Percentiles rank a stretch among this genome's conserved stretches.
Evolutionary conservation across 2,113 vertebrate species (phyloP).

Genomic region (Lophotis ruficrista): DNA sequence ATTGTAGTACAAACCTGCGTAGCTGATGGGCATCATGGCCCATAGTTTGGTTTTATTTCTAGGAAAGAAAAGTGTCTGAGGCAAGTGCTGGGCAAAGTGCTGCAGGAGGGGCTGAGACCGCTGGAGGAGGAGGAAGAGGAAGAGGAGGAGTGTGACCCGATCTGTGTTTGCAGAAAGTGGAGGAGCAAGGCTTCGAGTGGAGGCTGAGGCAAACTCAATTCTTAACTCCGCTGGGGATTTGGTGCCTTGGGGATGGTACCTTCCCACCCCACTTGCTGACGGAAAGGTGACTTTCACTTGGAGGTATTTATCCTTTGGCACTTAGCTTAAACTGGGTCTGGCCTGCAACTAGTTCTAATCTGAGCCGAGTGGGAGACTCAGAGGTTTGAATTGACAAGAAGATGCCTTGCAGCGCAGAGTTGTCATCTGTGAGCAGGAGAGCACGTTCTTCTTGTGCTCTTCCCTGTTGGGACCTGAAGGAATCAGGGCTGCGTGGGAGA

Average conservation of each 20-base stretch:
- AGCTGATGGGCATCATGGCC: not conserved
- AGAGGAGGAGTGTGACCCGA: not conserved
- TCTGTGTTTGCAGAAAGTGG: not conserved
- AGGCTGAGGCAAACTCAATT: not conserved
- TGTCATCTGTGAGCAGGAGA: not conserved
- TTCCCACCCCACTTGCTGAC: not conserved
- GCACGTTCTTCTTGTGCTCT: not conserved
- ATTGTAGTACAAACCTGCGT: not conserved
- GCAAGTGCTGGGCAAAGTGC: not conserved
- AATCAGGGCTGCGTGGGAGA: accelerated
- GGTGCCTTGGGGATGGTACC: not conserved
- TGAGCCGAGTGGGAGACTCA: no score
- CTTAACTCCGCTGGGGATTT: not conserved
- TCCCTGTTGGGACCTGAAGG: not conserved
- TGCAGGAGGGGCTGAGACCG: not conserved
- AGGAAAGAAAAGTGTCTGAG: not conserved
- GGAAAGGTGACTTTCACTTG: not conserved
- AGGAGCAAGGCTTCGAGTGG: not conserved
- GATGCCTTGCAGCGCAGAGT: not conserved
- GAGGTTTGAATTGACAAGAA: not conserved
- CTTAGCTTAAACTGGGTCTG: not conserved
- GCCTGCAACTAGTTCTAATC: not conserved
- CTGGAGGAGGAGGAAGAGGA: not conserved
- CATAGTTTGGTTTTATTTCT: not conserved
- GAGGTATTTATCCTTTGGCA: not conserved